Conservation (phyloP, 2,888 invertebrate genomes). For the Leptopilina syphax region DNA sequence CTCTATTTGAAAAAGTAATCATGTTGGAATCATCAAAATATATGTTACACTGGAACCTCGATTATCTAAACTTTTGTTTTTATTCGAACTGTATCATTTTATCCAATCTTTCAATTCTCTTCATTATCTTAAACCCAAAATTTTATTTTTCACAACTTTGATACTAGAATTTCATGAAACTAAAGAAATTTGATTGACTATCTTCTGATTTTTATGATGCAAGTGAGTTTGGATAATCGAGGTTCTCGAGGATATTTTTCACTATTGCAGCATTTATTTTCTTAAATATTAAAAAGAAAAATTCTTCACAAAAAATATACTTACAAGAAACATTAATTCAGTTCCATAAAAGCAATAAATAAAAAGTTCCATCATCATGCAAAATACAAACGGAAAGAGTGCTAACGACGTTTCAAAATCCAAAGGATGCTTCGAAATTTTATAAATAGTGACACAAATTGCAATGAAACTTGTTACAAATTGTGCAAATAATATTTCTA, state of each 20-base stretch:
- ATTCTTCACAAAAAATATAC: not conserved
- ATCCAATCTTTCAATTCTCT: too few species aligned
- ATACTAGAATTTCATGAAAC: too few species aligned
- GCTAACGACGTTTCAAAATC: not conserved
- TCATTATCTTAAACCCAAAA: too few species aligned
- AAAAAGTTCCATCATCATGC: slow-evolving; percentile 4
- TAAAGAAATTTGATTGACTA: too few species aligned
- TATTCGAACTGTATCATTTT: too few species aligned
- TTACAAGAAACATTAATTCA: not conserved
- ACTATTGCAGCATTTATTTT: not conserved
- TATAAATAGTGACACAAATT: slow-evolving; percentile 4
- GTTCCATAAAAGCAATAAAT: not conserved
- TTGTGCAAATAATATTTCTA: not conserved
- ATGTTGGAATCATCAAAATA: not conserved
- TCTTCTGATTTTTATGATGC: too few species aligned
- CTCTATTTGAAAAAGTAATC: not conserved
- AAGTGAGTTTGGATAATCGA: too few species aligned
- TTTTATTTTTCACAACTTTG: too few species aligned
- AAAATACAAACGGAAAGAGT: not conserved
- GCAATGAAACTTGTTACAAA: not conserved
- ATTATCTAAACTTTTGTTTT: too few species aligned
- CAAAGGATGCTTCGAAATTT: not conserved
- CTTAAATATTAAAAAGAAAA: too few species aligned
- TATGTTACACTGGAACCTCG: too few species aligned
- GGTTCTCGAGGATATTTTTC: too few species aligned